A percentile compares a stretch with the other conserved stretches of the same genome.
These are phyloP conservation scores for Diphyllodes magnificus DNA, from an alignment of 2,113 vertebrate genomes.

Conservation along the genomic window DNA sequence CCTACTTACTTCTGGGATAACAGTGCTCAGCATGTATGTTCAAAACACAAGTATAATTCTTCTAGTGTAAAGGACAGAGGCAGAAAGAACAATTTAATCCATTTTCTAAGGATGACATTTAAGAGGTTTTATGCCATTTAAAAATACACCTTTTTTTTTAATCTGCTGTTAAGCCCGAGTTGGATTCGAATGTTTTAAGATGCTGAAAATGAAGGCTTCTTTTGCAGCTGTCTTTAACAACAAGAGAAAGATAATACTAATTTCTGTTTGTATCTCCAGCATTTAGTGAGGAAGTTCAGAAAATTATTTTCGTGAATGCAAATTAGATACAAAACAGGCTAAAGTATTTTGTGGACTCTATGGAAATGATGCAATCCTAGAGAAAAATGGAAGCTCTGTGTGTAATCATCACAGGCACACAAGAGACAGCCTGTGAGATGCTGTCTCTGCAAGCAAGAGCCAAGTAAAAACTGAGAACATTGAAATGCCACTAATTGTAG, in stretches of 20 bases:
- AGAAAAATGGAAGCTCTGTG: not conserved
- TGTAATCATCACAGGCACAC: not conserved
- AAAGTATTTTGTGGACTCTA: not conserved
- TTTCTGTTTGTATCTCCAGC: not conserved
- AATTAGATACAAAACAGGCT: not conserved
- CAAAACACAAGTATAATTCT: not conserved
- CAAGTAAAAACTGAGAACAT: not conserved
- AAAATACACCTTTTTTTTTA: not conserved
- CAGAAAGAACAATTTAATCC: not conserved
- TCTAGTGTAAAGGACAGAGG: not conserved
- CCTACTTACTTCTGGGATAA: not conserved
- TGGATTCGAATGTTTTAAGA: not conserved
- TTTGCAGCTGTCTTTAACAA: not conserved
- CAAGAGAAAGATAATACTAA: not conserved
- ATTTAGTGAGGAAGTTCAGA: conserved; percentile 21
- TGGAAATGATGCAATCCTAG: not conserved
- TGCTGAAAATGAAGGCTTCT: not conserved
- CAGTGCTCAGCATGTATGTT: not conserved
- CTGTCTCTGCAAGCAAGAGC: not conserved
- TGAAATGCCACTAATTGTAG: not conserved
- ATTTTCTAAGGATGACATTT: not conserved
- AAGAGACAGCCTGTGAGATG: not conserved
- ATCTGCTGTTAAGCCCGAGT: not conserved
- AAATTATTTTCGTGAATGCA: not conserved
- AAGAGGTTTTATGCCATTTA: not conserved